Evolutionary conservation across 2,113 vertebrate genomes (phyloP).

Genomic region (Chaetodon trifascialis): DNA sequence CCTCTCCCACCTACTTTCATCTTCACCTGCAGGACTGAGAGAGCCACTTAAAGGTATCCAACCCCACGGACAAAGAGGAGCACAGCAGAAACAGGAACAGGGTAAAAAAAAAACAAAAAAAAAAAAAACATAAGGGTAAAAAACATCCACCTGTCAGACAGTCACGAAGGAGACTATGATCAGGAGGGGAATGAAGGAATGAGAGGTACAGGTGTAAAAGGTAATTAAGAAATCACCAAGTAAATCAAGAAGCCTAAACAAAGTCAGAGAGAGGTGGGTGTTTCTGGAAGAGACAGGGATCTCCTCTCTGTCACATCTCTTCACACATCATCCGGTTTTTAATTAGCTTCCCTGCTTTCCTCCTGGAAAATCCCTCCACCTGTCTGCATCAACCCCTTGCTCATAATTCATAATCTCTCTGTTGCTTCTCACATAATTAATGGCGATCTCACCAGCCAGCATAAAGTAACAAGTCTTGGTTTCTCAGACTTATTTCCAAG

Average conservation of each 20-base stretch:
- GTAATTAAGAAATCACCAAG: background rate
- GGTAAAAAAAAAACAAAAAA: background rate
- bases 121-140: background rate
- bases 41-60: background rate
- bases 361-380: slow-evolving; percentile 60
- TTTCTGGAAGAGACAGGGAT: slow-evolving; percentile 12
- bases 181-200: background rate
- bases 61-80: background rate
- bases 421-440: slow-evolving; percentile 31
- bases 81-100: background rate
- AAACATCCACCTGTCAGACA: background rate
- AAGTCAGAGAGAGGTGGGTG: background rate
- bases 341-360: slow-evolving; percentile 47
- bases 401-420: slow-evolving; percentile 26
- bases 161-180: background rate
- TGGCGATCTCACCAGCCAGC: background rate
- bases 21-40: slow-evolving; percentile 8
- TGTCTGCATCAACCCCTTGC: slow-evolving; percentile 32
- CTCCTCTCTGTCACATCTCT: slow-evolving; percentile 34
- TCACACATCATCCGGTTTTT: slow-evolving; percentile 46
- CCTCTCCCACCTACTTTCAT: background rate
- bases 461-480: background rate
- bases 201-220: background rate
- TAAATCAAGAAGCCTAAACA: background rate
- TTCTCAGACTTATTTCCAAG: background rate